phyloP scores from a whole-genome alignment of 2,113 vertebrate genomes.

The Toxotes chatareus region DNA sequence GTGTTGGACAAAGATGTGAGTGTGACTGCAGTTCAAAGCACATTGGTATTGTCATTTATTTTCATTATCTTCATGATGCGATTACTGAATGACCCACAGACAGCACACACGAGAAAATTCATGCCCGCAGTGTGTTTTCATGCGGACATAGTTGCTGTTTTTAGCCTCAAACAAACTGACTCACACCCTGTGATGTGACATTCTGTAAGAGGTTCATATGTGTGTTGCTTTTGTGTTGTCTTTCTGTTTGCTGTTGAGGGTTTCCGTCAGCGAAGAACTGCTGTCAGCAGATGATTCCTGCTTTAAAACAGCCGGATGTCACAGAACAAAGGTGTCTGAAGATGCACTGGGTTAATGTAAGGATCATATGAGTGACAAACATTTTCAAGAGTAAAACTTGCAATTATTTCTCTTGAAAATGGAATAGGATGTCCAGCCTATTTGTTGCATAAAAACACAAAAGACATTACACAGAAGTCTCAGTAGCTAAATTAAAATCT shows the following conservation, averaged over 20 bases:
- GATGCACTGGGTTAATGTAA: not conserved
- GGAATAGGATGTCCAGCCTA: not conserved
- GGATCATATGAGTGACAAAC: not conserved
- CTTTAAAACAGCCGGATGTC: constrained; percentile 6
- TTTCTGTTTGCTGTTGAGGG: not conserved
- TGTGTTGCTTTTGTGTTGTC: constrained; percentile 5
- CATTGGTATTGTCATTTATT: constrained; percentile 16
- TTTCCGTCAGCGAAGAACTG: not conserved
- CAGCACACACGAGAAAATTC: not conserved
- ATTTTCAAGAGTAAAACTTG: not conserved
- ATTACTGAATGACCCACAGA: constrained; percentile 28
- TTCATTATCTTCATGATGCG: constrained; percentile 9
- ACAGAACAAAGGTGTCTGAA: constrained; percentile 2
- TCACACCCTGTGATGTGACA: constrained; percentile 43
- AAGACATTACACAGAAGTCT: too few relatives aligned
- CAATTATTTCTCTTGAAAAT: not conserved
- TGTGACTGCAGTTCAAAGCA: constrained; percentile 2
- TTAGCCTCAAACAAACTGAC: constrained; percentile 53
- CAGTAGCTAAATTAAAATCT: too few relatives aligned
- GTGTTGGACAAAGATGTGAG: not conserved
- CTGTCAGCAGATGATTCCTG: constrained; percentile 32
- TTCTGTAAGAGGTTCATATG: not conserved
- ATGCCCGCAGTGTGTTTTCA: constrained; percentile 33
- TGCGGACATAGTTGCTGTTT: constrained; percentile 39
- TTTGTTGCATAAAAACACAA: too few relatives aligned